Base-by-base conservation (phyloP, 2,888 invertebrate species). In the Philereme transversata region DNA sequence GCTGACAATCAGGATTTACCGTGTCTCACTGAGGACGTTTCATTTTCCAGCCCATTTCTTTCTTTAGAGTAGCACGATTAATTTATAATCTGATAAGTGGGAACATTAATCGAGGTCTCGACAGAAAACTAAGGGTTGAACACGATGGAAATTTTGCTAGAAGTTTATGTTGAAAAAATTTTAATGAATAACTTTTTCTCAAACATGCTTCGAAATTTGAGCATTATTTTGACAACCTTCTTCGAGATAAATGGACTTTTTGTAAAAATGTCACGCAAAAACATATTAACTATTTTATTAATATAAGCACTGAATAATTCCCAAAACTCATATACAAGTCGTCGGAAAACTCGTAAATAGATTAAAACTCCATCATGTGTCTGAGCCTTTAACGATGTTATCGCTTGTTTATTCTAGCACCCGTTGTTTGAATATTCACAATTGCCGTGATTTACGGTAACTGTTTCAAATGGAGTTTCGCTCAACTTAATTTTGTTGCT, bases 1-100 rank as follows among this genome's bases (percentile, higher is more conserved):
- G 72, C 81, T 84, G 86, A 87, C 86, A 87, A 87, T 85, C 84
- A 79, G 82, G 83, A 86, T 86, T 89, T 86, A 85, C 72, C 34
- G 7, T 59, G 80, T 76, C 78, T 74, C 79, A 69, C 65, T 59
- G 78, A 77, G 84, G 77, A 79, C 83, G 73, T 85, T 82, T 80
- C 78, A 88, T 88, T 88, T 87, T 85, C 82, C 81, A 76, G 73
- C 70, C 77, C 82, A 86, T 87, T 88, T 87, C 82, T 83, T 85
- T 83, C 79, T 82, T 83, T 79, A 78, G 69, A 58, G 77, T 81
- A 82, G 82, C 75, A 70, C 77, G 82, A 86, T 88, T 86, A 86
- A 84, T 87, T 83, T 86, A 82, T 87, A 87, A 87, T 87, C 80
- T 80, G 79, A 86, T 84, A 80, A 68, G 60, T 59, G 57, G 56